Evolutionary conservation across 2,888 invertebrate species (phyloP), one percentile per base, ranked within the genome.

Genomic region (Dascillus cervinus): DNA sequence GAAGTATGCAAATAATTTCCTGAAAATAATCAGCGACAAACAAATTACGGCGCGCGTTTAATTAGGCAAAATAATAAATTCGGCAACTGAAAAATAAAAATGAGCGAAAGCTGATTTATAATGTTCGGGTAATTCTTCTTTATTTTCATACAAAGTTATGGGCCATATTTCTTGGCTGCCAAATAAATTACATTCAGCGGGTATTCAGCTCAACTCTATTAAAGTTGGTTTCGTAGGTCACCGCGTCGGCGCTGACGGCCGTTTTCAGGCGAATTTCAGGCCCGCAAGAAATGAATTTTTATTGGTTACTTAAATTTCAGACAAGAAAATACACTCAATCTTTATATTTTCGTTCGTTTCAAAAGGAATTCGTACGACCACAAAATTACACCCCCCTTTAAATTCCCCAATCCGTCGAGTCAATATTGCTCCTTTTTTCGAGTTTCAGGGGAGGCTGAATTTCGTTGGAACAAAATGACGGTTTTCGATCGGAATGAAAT

Each of bases 61-160:
- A 58, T 58, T 58, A 58, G 49, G 41, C 40, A 40, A 49, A 51
- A 56, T 53, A 54, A 58, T 58, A 64, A 62, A 62, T 62, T 56
- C 52, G 48, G 46, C 47, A 44, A 47, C 44, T 44, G 55, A 51
- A n/a, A n/a, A 58, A 61, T 61, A 65, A 63, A 64, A 62, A 62
- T 60, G 59, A 58, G 58, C 52, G 53, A 56, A 52, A 55, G 53
- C 57, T 64, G 65, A 65, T 65, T 65, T 64, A 64, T 62, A 62
- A 61, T 60, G 62, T 62, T 58, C 59, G 53, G 60, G 64, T 65
- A 64, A 65, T 64, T 65, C 64, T 65, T 64, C 63, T 65, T 64
- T 65, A 65, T 65, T 64, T 64, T 64, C 64, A 63, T 64, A 62
- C 62, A 60, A 62, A 64, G 62, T 65, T 64, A 64, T 64, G 62